Percentiles rank a stretch among this genome's conserved stretches.
phyloP scores from a whole-genome alignment of 35 echinoderm and acorn worm species.

The Eucidaris tribuloides region DNA sequence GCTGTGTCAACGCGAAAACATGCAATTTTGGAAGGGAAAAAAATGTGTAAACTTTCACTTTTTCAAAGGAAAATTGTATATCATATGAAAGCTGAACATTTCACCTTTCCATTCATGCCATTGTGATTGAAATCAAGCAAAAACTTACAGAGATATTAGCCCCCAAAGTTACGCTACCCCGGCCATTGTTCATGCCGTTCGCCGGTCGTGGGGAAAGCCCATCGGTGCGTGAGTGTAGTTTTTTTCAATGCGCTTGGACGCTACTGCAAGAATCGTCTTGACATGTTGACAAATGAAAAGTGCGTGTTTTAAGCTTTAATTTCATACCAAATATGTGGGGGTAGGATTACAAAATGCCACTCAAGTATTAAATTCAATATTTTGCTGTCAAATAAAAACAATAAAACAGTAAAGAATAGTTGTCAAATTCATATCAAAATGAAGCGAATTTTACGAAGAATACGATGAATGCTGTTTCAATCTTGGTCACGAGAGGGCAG shows the following conservation, averaged over 20 bases:
- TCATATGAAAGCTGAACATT: background rate
- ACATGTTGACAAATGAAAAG: too few species aligned
- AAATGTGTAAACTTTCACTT: too few species aligned
- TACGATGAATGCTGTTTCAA: background rate
- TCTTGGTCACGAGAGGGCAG: background rate
- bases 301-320: background rate
- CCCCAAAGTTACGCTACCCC: background rate
- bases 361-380: background rate
- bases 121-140: background rate
- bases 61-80: background rate
- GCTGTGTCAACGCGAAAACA: too few species aligned
- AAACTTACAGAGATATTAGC: background rate
- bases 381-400: background rate
- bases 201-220: too few species aligned
- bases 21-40: too few species aligned
- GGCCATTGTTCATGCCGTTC: too few species aligned
- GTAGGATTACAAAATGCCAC: background rate
- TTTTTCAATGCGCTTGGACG: conserved; percentile 9
- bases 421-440: background rate
- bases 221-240: background rate
- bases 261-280: background rate
- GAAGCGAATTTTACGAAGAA: background rate
- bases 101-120: background rate
- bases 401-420: background rate
- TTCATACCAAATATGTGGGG: background rate